Evolutionary conservation across 37 sponge, comb jelly and placozoan genomes (phyloP), one percentile per base, ranked within the genome.

Genomic region (Bolinopsis microptera): DNA sequence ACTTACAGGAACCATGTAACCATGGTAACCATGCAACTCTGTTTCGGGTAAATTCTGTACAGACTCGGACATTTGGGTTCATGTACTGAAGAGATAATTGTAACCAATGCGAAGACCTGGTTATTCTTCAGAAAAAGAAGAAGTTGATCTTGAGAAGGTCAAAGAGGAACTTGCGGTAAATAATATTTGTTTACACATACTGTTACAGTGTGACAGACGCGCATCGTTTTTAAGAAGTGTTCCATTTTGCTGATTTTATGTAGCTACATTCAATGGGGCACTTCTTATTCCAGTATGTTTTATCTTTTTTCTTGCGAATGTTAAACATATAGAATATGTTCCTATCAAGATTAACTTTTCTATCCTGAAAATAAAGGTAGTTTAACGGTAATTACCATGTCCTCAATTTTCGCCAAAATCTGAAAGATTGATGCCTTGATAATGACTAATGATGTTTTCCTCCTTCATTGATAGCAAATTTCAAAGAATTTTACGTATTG

Each of bases 101-200:
- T 48, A 48, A 48, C 5, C 61, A 48, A 13, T 48, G 28, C 37
- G 61, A 27, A 86, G 41, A 86, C 90, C 90, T 86, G 90, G 90
- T 86, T 40, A 86, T 86, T 86, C 90, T 86, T 41, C 90, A 86
- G 90, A 86, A 86, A 86, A 86, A 41, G 61, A 39, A 41, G 90
- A 86, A 41, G 90, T 86, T 27, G 35, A 34, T 41, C 61, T 86
- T 86, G 90, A 86, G 36, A 28, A 39, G 35, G 90, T 86, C 90
- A 39, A 41, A 40, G 90, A 41, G 90, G 90, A 86, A 41, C 90
- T 86, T 22, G 90, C 90, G 90, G 90, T 86, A 86, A 86, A 48
- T 48, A 13, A 48, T 48, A 48, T 48, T 48, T 48, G 61, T 48
- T 48, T 48, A 48, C 61, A n/a, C n/a, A n/a, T n/a, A n/a, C n/a